Percentiles rank a stretch among this genome's conserved stretches.
These are phyloP conservation scores for Lerista edwardsae DNA, from an alignment of 2,797 vertebrate species.

Conservation along the genomic window DNA sequence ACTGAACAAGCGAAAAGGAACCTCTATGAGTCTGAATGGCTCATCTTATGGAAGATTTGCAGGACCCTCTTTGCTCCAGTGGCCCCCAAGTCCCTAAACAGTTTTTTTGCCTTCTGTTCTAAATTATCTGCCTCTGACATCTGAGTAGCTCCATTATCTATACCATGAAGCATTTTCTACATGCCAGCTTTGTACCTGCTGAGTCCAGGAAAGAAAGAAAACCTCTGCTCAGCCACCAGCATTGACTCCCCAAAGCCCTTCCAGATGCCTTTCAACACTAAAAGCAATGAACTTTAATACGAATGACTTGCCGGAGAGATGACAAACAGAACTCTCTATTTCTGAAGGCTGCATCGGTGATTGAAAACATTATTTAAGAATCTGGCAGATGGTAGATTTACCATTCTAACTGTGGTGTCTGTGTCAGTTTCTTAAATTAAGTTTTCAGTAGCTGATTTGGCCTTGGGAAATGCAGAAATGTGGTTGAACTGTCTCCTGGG, in stretches of 20 bases:
- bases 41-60: not conserved
- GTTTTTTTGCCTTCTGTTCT: not conserved
- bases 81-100: not conserved
- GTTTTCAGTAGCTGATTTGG: constrained; percentile 65
- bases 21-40: too few relatives aligned
- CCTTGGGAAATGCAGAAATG: constrained; percentile 65
- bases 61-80: not conserved
- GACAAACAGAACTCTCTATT: constrained; percentile 32
- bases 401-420: constrained; percentile 50
- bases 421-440: constrained; percentile 64
- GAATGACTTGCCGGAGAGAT: not conserved
- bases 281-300: constrained; percentile 54
- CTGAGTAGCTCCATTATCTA: not conserved
- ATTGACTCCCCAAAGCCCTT: constrained; percentile 18
- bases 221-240: not conserved
- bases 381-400: constrained; percentile 52
- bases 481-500: constrained; percentile 44
- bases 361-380: constrained; percentile 60
- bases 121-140: not conserved
- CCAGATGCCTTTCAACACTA: constrained; percentile 27
- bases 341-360: constrained; percentile 45
- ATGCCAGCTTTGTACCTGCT: constrained; percentile 36
- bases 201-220: constrained; percentile 46
- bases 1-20: not conserved
- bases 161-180: constrained; percentile 14